These are phyloP conservation scores for Meta bourneti DNA, from an alignment of 2,888 invertebrate species.

Conservation along the genomic window DNA sequence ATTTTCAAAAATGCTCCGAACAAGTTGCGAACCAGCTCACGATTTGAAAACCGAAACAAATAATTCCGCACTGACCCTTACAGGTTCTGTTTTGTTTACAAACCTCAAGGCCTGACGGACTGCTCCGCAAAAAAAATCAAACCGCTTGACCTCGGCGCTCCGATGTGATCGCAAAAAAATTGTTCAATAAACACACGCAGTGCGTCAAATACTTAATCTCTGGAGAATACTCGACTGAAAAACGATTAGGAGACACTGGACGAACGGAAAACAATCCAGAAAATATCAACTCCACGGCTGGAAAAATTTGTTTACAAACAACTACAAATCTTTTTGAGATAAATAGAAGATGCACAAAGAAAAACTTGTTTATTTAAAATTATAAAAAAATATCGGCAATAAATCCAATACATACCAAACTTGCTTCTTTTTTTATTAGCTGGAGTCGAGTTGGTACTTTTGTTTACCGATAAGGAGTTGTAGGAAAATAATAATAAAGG, in stretches of 20 bases:
- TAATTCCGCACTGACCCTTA: not conserved
- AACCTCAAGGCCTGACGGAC: slow-evolving; percentile 10
- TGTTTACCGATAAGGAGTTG: slow-evolving; percentile 7
- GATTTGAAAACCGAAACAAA: slow-evolving; percentile 19
- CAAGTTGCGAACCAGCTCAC: not conserved
- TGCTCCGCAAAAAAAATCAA: not conserved
- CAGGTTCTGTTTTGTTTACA: slow-evolving; percentile 32
- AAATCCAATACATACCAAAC: slow-evolving; percentile 33
- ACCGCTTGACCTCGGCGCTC: slow-evolving; percentile 29
- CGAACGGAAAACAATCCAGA: not conserved
- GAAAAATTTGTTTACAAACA: not conserved
- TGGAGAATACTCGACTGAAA: not conserved
- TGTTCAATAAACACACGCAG: slow-evolving; percentile 49
- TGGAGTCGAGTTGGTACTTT: not conserved
- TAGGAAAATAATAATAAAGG: slow-evolving; percentile 6
- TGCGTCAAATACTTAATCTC: slow-evolving; percentile 36
- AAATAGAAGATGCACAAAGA: no score
- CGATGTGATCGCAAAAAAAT: slow-evolving; percentile 12
- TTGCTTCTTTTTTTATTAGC: slow-evolving; percentile 1
- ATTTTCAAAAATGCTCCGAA: not conserved
- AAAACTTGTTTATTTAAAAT: no score
- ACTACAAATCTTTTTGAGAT: no score
- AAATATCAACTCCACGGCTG: not conserved
- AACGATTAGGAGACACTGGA: not conserved
- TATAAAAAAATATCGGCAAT: not conserved